These are phyloP conservation scores for Chloropsis cyanopogon DNA, from an alignment of 2,113 vertebrate genomes.

Conservation along the genomic window DNA sequence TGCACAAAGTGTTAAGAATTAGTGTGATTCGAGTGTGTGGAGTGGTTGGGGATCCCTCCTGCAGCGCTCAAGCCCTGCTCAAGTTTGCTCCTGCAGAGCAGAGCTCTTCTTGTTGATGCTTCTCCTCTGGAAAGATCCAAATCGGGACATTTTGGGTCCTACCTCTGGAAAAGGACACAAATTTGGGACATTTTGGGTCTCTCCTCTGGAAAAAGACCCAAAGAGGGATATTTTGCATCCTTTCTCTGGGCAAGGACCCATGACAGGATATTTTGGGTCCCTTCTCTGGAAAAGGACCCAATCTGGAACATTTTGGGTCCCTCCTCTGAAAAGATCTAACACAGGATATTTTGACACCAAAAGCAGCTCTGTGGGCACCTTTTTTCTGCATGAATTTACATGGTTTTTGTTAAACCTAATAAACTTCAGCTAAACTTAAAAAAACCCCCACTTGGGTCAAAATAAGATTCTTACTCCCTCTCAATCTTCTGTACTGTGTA, in stretches of 20 bases:
- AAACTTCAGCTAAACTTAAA: neutral
- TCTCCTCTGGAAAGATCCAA: neutral
- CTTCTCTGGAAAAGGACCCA: neutral
- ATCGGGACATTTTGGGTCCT: neutral
- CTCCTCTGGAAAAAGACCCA: neutral
- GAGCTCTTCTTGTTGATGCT: neutral
- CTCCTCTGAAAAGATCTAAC: neutral
- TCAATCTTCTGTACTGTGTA: neutral
- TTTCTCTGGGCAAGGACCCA: neutral
- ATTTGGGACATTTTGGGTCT: neutral
- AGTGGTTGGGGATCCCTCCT: neutral
- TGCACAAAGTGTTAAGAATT: neutral
- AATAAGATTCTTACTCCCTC: neutral
- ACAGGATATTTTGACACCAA: neutral
- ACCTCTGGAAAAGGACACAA: neutral
- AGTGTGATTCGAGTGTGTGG: neutral
- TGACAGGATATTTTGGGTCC: neutral
- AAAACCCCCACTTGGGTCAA: neutral
- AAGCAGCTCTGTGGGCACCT: neutral
- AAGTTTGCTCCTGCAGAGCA: neutral
- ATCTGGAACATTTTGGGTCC: neutral
- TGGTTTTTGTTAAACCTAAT: neutral
- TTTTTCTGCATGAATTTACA: neutral
- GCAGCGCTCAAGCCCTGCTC: rapidly evolving
- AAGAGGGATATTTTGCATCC: neutral